A percentile compares a stretch with the other conserved stretches of the same genome.
Evolutionary conservation across 2,113 vertebrate species (phyloP).

Genomic region (Phasianus colchicus): DNA sequence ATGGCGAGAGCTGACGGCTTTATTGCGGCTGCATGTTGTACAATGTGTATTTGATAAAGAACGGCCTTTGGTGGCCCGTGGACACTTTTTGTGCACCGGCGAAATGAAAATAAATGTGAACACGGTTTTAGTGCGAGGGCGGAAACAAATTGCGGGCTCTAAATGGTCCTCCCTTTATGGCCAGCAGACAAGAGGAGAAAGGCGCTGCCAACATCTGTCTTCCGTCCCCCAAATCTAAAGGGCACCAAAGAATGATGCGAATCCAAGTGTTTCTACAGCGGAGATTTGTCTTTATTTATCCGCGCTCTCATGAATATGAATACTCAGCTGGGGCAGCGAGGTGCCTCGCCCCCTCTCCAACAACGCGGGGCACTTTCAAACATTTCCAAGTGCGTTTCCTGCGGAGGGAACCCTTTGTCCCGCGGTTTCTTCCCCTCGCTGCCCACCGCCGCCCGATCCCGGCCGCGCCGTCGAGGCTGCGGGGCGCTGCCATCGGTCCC

Average conservation of each 20-base stretch:
- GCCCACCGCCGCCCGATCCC: neutral
- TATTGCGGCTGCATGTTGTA: constrained; percentile 77
- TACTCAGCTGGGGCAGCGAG: constrained; percentile 65
- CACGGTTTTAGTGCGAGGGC: constrained; percentile 71
- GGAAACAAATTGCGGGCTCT: constrained; percentile 81
- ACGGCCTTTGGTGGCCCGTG: constrained; percentile 78
- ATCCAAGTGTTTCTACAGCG: constrained; percentile 81
- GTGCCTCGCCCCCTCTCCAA: constrained; percentile 42
- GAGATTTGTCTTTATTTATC: constrained; percentile 81
- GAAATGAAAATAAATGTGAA: constrained; percentile 83
- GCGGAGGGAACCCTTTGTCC: constrained; percentile 11
- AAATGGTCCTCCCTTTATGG: constrained; percentile 82
- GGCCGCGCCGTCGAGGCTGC: neutral
- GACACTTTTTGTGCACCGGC: constrained; percentile 74
- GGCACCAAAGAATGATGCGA: constrained; percentile 83
- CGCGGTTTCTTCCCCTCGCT: neutral
- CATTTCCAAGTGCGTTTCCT: neutral
- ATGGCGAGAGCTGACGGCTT: constrained; percentile 77
- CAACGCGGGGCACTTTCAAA: constrained; percentile 20
- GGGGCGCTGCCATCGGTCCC: no score
- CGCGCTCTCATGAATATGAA: constrained; percentile 83
- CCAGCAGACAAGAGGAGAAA: constrained; percentile 82
- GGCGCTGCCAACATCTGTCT: constrained; percentile 83
- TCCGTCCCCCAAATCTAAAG: constrained; percentile 79
- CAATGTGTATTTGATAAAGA: constrained; percentile 85